Evolutionary conservation across 2,888 invertebrate species (phyloP).

Genomic region (Tridacna gigas): DNA sequence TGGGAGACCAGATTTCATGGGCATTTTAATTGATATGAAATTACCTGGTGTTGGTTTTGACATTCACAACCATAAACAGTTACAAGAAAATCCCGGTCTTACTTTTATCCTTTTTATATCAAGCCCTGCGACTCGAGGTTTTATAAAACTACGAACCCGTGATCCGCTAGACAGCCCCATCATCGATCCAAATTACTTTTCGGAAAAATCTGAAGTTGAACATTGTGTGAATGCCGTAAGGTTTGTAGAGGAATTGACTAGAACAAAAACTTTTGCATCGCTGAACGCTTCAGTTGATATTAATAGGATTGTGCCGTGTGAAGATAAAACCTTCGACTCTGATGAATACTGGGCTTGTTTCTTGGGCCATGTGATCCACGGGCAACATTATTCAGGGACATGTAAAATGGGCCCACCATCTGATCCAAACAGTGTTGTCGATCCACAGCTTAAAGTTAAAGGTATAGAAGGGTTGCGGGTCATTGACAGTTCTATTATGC

Average conservation of each 20-base stretch:
- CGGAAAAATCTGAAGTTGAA: not conserved
- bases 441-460: not conserved
- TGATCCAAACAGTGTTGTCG: not conserved
- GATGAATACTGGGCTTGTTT: not conserved
- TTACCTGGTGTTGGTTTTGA: not conserved
- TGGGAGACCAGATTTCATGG: not conserved
- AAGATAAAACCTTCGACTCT: not conserved
- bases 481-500: not conserved
- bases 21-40: not conserved
- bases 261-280: no score
- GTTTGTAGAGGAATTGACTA: no score
- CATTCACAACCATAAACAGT: not conserved
- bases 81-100: not conserved
- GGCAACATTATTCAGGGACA: not conserved
- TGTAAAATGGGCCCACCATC: not conserved
- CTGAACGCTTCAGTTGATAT: no score
- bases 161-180: not conserved
- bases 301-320: no score
- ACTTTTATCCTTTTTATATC: slow-evolving; percentile 1
- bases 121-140: not conserved
- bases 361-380: not conserved
- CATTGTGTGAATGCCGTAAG: no score
- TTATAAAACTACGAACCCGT: not conserved
- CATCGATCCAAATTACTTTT: not conserved
- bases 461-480: not conserved